phyloP scores from a whole-genome alignment of 2,888 invertebrate genomes.

The Stenichneumon culpator region DNA sequence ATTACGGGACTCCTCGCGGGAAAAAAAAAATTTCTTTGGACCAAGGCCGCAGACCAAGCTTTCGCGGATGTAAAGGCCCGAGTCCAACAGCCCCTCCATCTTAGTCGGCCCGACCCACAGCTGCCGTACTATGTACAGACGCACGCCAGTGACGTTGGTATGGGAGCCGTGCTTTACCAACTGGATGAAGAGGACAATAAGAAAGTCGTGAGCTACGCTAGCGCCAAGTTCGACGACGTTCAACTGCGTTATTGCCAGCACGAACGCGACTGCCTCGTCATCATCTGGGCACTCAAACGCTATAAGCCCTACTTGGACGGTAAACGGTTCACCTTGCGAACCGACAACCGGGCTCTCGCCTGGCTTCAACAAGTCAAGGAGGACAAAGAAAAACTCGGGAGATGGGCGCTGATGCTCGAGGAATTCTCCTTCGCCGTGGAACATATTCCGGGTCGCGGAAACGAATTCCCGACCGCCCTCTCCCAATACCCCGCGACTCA shows the following conservation, averaged over 20 bases:
- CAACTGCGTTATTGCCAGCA: too few species aligned
- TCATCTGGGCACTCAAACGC: too few species aligned
- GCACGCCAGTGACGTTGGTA: constrained; percentile 33
- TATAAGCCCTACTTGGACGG: not conserved
- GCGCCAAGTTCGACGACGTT: too few species aligned
- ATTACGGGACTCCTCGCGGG: constrained; percentile 37
- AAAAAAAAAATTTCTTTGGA: constrained; percentile 32
- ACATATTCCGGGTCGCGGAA: not conserved
- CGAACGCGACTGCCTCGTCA: too few species aligned
- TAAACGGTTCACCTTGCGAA: not conserved
- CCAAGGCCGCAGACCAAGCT: constrained; percentile 10
- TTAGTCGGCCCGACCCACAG: constrained; percentile 40
- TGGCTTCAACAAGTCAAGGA: not conserved
- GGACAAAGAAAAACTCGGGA: not conserved
- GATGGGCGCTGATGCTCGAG: constrained; percentile 2
- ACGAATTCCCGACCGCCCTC: not conserved
- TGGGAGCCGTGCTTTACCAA: constrained; percentile 11
- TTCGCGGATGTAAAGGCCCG: not conserved
- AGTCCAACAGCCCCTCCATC: constrained; percentile 13
- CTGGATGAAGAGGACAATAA: constrained; percentile 1
- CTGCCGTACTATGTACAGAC: constrained; percentile 31
- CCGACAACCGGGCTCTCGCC: not conserved
- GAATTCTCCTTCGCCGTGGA: constrained; percentile 1
- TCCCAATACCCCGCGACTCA: not conserved
- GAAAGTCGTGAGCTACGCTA: constrained; percentile 34